Conservation (phyloP, 2,888 invertebrate species). For the Plagodis dolabraria region DNA sequence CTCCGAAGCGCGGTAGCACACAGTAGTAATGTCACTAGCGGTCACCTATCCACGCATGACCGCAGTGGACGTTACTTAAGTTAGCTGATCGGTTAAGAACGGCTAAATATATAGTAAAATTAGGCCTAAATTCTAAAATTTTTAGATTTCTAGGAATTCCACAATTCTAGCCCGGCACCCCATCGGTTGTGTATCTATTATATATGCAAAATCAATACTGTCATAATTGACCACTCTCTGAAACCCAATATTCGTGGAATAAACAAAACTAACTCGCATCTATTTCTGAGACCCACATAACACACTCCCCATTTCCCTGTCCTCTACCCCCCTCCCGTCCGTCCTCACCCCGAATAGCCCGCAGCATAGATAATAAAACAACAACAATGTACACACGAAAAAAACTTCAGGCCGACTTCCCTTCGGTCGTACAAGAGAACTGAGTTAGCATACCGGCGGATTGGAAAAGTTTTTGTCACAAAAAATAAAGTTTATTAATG, state of each 20-base stretch:
- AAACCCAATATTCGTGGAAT: conserved; percentile 1
- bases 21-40: too few relatives aligned
- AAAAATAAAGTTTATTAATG: conserved; percentile 36
- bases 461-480: conserved; percentile 32
- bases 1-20: too few relatives aligned
- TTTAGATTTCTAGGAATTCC: too few relatives aligned
- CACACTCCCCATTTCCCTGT: neutral
- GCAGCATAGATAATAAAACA: conserved; percentile 27
- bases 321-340: neutral
- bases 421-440: conserved; percentile 20
- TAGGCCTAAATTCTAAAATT: too few relatives aligned
- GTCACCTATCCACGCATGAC: too few relatives aligned
- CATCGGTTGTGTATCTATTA: too few relatives aligned
- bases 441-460: conserved; percentile 31
- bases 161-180: too few relatives aligned
- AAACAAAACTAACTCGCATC: conserved; percentile 10
- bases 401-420: conserved; percentile 16
- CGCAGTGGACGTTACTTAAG: too few relatives aligned
- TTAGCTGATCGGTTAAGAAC: too few relatives aligned
- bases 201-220: too few relatives aligned
- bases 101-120: too few relatives aligned
- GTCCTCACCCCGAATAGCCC: conserved; percentile 9
- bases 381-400: conserved; percentile 18
- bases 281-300: conserved; percentile 2
- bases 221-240: neutral